Evolutionary conservation across 2,888 invertebrate species (phyloP).

Genomic region (Tachystola acroxantha): DNA sequence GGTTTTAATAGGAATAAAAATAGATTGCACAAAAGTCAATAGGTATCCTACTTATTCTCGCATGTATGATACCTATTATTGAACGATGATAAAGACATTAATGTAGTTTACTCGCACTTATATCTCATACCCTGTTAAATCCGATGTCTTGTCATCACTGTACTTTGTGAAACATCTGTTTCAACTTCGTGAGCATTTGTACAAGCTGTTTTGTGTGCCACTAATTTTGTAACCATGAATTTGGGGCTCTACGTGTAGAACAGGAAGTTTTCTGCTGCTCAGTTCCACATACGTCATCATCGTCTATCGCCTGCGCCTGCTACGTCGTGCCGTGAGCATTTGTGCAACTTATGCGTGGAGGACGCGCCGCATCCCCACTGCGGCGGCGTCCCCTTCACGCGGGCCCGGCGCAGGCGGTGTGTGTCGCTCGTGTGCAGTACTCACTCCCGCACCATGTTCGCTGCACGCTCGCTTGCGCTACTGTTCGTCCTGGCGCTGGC

Average conservation of each 20-base stretch:
- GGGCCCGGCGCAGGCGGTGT: constrained; percentile 7
- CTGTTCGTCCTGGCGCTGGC: constrained; percentile 18
- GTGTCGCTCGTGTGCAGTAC: constrained; percentile 26
- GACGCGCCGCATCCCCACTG: constrained; percentile 14
- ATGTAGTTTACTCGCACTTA: no score
- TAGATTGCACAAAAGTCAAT: no score
- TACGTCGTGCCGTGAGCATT: constrained; percentile 6
- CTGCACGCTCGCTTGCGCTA: constrained; percentile 25
- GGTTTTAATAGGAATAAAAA: no score
- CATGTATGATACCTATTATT: no score
- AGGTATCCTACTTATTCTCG: no score
- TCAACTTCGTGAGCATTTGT: no score
- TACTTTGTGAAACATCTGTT: no score
- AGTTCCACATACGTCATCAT: constrained; percentile 5
- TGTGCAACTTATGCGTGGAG: constrained; percentile 12
- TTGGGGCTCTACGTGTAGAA: neutral
- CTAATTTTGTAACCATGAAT: neutral
- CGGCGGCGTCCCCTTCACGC: constrained; percentile 8
- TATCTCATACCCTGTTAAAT: no score
- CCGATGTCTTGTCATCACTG: no score
- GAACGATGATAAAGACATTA: no score
- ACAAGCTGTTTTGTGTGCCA: neutral
- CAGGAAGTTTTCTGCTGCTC: neutral
- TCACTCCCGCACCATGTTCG: constrained; percentile 29
- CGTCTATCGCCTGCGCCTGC: constrained; percentile 1